Evolutionary conservation across 1,140 invertebrate genomes (phyloP).

Genomic region (Drosophila pseudoananassae): DNA sequence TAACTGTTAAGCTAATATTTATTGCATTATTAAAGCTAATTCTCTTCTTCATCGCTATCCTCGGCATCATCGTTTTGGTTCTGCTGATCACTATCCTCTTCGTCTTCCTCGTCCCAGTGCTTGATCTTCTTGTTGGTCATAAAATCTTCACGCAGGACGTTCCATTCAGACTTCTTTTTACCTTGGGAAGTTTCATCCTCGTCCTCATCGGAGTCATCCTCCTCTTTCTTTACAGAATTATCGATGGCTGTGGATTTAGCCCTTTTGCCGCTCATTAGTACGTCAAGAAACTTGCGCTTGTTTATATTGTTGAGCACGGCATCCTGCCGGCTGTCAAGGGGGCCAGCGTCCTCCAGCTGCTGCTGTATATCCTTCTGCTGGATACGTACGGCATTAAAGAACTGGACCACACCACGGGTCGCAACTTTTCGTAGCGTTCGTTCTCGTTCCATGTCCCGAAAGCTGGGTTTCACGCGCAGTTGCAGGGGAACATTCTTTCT

Average conservation of each 20-base stretch:
- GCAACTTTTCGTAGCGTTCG: slow-evolving; percentile 91
- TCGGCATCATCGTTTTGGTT: slow-evolving; percentile 25
- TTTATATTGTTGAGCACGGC: slow-evolving; percentile 92
- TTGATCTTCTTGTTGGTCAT: slow-evolving; percentile 95
- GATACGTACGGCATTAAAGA: slow-evolving; percentile 95
- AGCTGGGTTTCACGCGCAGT: slow-evolving; percentile 90
- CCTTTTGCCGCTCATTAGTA: slow-evolving; percentile 89
- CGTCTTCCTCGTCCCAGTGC: slow-evolving; percentile 94
- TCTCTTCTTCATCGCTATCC: slow-evolving; percentile 41
- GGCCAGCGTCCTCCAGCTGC: slow-evolving; percentile 89
- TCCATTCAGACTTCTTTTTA: slow-evolving; percentile 85
- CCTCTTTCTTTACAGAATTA: slow-evolving; percentile 84
- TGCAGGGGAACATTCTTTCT: slow-evolving; percentile 86
- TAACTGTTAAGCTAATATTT: slow-evolving; percentile 30
- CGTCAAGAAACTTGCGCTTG: slow-evolving; percentile 92
- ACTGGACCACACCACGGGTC: slow-evolving; percentile 95
- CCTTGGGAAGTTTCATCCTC: slow-evolving; percentile 38
- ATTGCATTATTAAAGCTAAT: slow-evolving; percentile 44
- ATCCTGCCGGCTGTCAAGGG: slow-evolving; percentile 92
- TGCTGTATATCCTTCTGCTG: slow-evolving; percentile 92
- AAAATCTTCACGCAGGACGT: slow-evolving; percentile 91
- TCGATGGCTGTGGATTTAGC: slow-evolving; percentile 87
- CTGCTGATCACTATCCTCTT: slow-evolving; percentile 55
- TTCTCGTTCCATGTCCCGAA: slow-evolving; percentile 90
- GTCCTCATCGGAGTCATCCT: slow-evolving; percentile 84